A percentile compares a stretch with the other conserved stretches of the same genome.
Evolutionary conservation across 2,797 vertebrate species (phyloP).

Genomic region (Sebastiscus tertius): DNA sequence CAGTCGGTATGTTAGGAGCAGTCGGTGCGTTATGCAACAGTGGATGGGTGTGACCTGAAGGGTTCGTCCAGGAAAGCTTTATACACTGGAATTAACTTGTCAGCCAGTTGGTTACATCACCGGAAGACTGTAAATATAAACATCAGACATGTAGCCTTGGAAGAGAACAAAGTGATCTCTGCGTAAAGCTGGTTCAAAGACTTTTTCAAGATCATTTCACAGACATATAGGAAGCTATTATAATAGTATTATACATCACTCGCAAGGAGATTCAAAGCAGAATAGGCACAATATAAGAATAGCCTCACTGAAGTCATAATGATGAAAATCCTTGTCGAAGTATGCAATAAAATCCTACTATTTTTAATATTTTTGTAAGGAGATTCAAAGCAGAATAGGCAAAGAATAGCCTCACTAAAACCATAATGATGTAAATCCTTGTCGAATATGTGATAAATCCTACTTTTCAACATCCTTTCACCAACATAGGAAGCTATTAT

Average conservation of each 20-base stretch:
- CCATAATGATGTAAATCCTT: background rate
- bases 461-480: too few species aligned
- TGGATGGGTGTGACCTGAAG: background rate
- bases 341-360: background rate
- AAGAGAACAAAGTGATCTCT: background rate
- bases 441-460: too few species aligned
- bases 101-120: constrained; percentile 50
- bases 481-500: too few species aligned
- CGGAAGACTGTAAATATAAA: background rate
- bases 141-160: background rate
- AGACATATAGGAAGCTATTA: too few species aligned
- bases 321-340: background rate
- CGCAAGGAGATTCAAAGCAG: background rate
- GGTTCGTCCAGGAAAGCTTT: background rate
- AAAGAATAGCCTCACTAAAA: too few species aligned
- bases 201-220: background rate
- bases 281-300: too few species aligned
- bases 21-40: constrained; percentile 58
- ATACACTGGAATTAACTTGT: background rate
- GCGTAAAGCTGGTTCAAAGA: background rate
- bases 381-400: background rate
- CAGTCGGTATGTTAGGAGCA: background rate
- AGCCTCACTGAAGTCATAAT: too few species aligned
- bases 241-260: too few species aligned
- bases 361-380: background rate